These are phyloP conservation scores for Archips crataeganus DNA, from an alignment of 2,888 invertebrate species.

Conservation along the genomic window DNA sequence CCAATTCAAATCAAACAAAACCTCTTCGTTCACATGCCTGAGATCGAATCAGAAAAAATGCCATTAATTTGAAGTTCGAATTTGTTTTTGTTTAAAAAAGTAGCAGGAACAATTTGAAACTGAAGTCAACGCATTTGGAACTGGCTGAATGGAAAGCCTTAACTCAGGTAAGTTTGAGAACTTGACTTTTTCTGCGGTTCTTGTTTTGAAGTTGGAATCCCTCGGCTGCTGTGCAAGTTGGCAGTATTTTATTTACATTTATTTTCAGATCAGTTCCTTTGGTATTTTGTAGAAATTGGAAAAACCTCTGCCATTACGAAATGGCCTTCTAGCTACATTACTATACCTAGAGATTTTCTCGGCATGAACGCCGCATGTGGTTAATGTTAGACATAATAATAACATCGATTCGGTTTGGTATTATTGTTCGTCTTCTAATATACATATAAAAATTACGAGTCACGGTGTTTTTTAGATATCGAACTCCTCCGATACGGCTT, in stretches of 20 bases:
- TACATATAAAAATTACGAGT: too few relatives aligned
- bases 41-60: conserved; percentile 38
- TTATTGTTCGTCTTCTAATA: too few relatives aligned
- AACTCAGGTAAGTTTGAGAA: conserved; percentile 47
- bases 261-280: conserved; percentile 21
- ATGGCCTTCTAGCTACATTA: neutral
- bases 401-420: too few relatives aligned
- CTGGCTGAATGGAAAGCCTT: conserved; percentile 48
- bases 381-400: too few relatives aligned
- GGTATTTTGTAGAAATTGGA: neutral
- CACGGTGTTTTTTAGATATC: too few relatives aligned
- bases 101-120: conserved; percentile 43
- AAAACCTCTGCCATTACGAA: neutral
- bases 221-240: conserved; percentile 46
- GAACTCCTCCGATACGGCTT: too few relatives aligned
- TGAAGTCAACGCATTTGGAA: conserved; percentile 48
- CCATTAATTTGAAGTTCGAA: conserved; percentile 51
- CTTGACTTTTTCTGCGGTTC: conserved; percentile 45
- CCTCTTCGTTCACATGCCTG: conserved; percentile 29
- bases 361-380: too few relatives aligned
- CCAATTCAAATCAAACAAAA: neutral
- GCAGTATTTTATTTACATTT: conserved; percentile 32
- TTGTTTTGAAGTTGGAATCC: conserved; percentile 45
- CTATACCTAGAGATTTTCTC: too few relatives aligned
- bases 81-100: conserved; percentile 44